Evolutionary conservation across 1,140 invertebrate genomes (phyloP).

Genomic region (Acromyrmex heyeri): DNA sequence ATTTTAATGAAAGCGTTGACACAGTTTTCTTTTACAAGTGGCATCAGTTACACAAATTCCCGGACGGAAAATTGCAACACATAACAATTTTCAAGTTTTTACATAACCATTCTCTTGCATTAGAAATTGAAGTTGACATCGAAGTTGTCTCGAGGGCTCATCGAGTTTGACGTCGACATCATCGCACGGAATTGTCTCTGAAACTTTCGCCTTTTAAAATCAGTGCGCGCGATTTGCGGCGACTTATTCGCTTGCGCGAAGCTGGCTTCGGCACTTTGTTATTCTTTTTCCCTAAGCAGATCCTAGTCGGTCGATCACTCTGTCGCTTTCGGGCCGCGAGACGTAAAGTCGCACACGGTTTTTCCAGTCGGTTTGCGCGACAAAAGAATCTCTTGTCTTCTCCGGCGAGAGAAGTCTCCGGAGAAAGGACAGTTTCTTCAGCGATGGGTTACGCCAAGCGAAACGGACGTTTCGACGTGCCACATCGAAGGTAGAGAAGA

Average conservation of each 20-base stretch:
- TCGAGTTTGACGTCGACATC: conserved; percentile 31
- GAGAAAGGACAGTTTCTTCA: conserved; percentile 60
- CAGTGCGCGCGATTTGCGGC: neutral
- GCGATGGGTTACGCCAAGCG: conserved; percentile 59
- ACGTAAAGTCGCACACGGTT: conserved; percentile 67
- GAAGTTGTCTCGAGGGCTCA: neutral
- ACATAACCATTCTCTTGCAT: conserved; percentile 12
- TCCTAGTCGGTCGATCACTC: conserved; percentile 22
- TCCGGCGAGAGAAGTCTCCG: conserved; percentile 14
- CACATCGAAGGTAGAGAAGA: conserved; percentile 53
- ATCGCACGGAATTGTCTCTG: neutral
- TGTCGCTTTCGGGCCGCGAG: conserved; percentile 28
- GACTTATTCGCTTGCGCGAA: neutral
- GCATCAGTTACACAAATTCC: conserved; percentile 24
- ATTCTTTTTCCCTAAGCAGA: conserved; percentile 8
- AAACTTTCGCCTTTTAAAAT: conserved; percentile 41
- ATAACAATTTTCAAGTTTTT: conserved; percentile 40
- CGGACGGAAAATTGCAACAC: neutral
- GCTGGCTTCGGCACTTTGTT: neutral
- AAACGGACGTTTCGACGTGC: conserved; percentile 57
- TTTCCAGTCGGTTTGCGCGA: conserved; percentile 70
- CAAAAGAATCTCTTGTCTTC: conserved; percentile 64
- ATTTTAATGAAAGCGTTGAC: neutral
- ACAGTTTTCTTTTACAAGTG: neutral
- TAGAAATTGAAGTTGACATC: conserved; percentile 16